Evolutionary conservation across 2,888 invertebrate genomes (phyloP).

Genomic region (Tetranychus piercei): DNA sequence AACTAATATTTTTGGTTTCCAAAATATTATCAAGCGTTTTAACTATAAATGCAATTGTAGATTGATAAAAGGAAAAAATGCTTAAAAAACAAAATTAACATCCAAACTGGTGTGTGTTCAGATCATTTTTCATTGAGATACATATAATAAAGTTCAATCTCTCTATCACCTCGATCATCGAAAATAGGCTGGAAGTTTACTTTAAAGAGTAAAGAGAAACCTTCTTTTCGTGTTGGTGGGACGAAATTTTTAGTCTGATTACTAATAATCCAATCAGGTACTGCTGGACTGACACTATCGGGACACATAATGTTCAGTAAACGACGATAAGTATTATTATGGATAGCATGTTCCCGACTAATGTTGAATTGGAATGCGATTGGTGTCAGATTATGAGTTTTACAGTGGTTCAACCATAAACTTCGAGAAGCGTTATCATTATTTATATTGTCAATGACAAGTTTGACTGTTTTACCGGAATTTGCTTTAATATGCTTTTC

Average conservation of each 20-base stretch:
- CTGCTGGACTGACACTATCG: slow-evolving; percentile 3
- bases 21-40: no score
- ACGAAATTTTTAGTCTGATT: slow-evolving; percentile 17
- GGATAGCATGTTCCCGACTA: slow-evolving; percentile 13
- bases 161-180: background rate
- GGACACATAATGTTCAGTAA: background rate
- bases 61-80: no score
- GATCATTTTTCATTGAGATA: slow-evolving; percentile 20
- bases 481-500: background rate
- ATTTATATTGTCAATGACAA: slow-evolving; percentile 20
- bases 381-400: background rate
- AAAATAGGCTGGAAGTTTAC: slow-evolving; percentile 20
- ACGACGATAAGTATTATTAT: slow-evolving; percentile 19
- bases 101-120: background rate
- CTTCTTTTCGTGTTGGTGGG: slow-evolving; percentile 12
- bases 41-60: no score
- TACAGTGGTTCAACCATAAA: slow-evolving; percentile 12
- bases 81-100: no score
- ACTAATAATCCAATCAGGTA: slow-evolving; percentile 17
- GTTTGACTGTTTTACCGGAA: slow-evolving; percentile 1
- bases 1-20: no score
- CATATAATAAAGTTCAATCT: slow-evolving; percentile 17
- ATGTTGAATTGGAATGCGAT: slow-evolving; percentile 18
- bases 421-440: slow-evolving; percentile 4
- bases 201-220: slow-evolving; percentile 11